phyloP scores from a whole-genome alignment of 2,113 vertebrate species.

The Myotis lucifugus region DNA sequence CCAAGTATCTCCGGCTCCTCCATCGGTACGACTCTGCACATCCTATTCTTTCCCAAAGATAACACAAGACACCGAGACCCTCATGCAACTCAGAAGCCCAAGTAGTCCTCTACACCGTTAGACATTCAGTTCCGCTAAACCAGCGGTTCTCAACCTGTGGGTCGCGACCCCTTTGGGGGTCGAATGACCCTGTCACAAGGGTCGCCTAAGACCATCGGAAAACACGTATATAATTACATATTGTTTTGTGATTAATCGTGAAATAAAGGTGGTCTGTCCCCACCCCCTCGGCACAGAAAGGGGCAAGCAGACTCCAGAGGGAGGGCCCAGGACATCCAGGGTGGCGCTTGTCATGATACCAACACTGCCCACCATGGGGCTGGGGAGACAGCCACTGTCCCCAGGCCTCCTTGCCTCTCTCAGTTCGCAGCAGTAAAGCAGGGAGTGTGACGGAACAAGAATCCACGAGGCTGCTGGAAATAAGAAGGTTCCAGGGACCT shows the following conservation, averaged over 20 bases:
- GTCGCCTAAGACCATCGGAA: too few relatives aligned
- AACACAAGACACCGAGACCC: conserved; percentile 42
- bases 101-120: too few relatives aligned
- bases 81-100: background rate
- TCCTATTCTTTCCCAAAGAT: conserved; percentile 53
- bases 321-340: background rate
- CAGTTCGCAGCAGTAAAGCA: background rate
- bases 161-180: too few relatives aligned
- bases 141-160: too few relatives aligned
- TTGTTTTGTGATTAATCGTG: too few relatives aligned
- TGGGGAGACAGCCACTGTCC: background rate
- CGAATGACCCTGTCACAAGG: too few relatives aligned
- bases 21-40: background rate
- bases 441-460: background rate
- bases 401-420: background rate
- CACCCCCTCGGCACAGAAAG: background rate
- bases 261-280: background rate
- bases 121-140: too few relatives aligned
- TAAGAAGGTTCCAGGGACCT: background rate
- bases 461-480: background rate
- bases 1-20: conserved; percentile 16
- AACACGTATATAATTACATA: too few relatives aligned
- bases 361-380: background rate
- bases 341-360: background rate
- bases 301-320: background rate